These are phyloP conservation scores for Toxostoma redivivum DNA, from an alignment of 2,113 vertebrate species.

Conservation along the genomic window DNA sequence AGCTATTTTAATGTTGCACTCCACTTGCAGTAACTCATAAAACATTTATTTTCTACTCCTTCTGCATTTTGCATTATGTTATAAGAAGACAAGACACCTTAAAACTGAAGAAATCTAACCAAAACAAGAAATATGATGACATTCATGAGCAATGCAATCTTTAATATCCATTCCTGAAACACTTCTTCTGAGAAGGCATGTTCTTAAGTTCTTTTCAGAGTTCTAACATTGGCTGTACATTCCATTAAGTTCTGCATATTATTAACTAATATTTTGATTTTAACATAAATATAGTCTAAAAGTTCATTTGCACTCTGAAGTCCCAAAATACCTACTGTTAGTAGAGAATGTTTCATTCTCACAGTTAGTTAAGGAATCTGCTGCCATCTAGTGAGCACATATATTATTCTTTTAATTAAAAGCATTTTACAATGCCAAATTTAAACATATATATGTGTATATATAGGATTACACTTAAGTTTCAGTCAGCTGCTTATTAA, in stretches of 20 bases:
- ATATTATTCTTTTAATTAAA: not conserved
- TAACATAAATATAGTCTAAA: not conserved
- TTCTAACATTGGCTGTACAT: not conserved
- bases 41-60: not conserved
- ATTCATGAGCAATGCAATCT: not conserved
- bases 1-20: not conserved
- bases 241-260: not conserved
- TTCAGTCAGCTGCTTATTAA: not conserved
- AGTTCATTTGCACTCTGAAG: not conserved
- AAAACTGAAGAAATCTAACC: not conserved
- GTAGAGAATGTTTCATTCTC: not conserved
- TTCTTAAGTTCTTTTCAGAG: not conserved
- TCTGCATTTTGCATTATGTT: not conserved
- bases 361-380: slow-evolving; percentile 20
- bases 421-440: not conserved
- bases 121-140: not conserved
- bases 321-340: not conserved
- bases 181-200: not conserved
- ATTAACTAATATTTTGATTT: not conserved
- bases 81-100: not conserved
- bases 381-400: slow-evolving; percentile 62
- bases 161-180: not conserved
- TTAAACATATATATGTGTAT: not conserved
- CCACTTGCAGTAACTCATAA: not conserved
- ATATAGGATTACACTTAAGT: not conserved